phyloP scores from a whole-genome alignment of 1,140 invertebrate species.

The Tetranychus cinnabarinus region DNA sequence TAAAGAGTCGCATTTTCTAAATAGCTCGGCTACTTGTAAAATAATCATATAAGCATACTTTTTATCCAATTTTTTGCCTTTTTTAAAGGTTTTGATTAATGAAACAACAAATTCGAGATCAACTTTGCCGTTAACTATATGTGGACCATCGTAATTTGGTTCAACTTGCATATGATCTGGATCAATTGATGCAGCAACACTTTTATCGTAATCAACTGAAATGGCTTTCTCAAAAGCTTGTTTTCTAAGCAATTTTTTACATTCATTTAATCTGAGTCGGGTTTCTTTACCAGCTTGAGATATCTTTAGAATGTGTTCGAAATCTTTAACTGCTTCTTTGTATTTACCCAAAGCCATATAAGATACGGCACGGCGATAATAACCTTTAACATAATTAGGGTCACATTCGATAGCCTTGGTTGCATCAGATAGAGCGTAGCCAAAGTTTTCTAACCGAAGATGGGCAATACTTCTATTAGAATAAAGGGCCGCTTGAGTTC shows the following conservation, averaged over 20 bases:
- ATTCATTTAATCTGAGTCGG: conserved; percentile 73
- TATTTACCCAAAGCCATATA: conserved; percentile 95
- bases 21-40: conserved; percentile 60
- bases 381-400: conserved; percentile 74
- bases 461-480: conserved; percentile 78
- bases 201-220: conserved; percentile 63
- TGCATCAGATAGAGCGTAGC: conserved; percentile 64
- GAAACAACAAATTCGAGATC: conserved; percentile 36
- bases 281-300: conserved; percentile 83
- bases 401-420: conserved; percentile 63
- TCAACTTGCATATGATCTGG: conserved; percentile 80
- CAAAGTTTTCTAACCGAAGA: conserved; percentile 54
- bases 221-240: conserved; percentile 94
- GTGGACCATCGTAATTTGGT: conserved; percentile 75
- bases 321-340: conserved; percentile 83
- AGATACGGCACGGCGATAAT: conserved; percentile 68
- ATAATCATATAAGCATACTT: conserved; percentile 94
- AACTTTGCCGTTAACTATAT: conserved; percentile 63
- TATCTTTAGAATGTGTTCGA: conserved; percentile 75
- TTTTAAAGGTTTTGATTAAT: conserved; percentile 69
- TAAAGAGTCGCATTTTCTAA: conserved; percentile 59
- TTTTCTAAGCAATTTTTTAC: conserved; percentile 82
- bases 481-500: conserved; percentile 66
- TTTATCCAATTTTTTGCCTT: conserved; percentile 75
- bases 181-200: conserved; percentile 61